These are phyloP conservation scores for Eudorcas thomsonii DNA, from an alignment of 2,113 vertebrate species.

Conservation along the genomic window DNA sequence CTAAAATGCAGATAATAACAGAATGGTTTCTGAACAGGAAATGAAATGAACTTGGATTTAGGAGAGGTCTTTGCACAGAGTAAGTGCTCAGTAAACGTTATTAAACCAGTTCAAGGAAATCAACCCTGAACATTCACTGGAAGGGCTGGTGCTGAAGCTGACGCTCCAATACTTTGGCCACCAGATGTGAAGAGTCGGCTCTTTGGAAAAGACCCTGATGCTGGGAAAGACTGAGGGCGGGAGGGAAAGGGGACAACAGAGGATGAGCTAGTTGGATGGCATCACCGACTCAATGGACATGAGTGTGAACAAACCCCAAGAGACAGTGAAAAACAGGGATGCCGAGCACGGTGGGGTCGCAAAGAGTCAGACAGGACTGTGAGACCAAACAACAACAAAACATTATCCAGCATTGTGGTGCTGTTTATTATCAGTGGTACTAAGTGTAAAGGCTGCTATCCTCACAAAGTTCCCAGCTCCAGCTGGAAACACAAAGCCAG, in stretches of 20 bases:
- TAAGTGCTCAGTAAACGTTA: not conserved
- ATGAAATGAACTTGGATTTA: not conserved
- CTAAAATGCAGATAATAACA: not conserved
- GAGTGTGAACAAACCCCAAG: not conserved
- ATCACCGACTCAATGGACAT: not conserved
- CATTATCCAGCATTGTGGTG: not conserved
- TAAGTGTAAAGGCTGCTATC: not conserved
- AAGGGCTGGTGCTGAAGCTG: not conserved
- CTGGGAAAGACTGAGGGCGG: not conserved
- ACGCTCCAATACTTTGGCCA: not conserved
- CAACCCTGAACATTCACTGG: not conserved
- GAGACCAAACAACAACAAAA: not conserved
- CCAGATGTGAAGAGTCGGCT: not conserved
- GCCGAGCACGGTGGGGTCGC: not conserved
- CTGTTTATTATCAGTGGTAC: too few species aligned
- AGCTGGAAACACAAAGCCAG: not conserved
- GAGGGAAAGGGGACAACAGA: not conserved
- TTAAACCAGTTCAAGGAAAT: not conserved
- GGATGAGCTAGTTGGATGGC: not conserved
- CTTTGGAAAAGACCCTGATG: not conserved
- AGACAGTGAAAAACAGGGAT: not conserved
- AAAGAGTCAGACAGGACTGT: not conserved
- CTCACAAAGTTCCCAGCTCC: not conserved
- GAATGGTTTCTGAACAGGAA: not conserved
- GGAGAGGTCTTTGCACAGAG: not conserved